Percentiles rank a stretch among this genome's conserved stretches.
These are phyloP conservation scores for Orthosia gracilis DNA, from an alignment of 2,888 invertebrate genomes.

Conservation along the genomic window DNA sequence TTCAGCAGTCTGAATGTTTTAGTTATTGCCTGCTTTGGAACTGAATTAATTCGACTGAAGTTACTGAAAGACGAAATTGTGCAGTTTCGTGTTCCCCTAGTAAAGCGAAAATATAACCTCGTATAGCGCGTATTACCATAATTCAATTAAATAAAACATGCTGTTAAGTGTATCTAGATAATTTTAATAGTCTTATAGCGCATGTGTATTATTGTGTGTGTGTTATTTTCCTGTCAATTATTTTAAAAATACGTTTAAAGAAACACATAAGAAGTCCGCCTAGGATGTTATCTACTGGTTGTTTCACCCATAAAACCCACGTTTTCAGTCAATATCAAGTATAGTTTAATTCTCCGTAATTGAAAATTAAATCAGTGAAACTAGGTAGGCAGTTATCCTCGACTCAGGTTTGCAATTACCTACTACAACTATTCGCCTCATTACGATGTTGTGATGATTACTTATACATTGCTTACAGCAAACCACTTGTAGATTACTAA, in stretches of 20 bases:
- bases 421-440: slow-evolving; percentile 45
- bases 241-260: slow-evolving; percentile 12
- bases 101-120: not conserved
- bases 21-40: not conserved
- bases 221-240: slow-evolving; percentile 31
- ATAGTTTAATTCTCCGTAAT: not conserved
- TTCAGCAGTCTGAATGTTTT: not conserved
- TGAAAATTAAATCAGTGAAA: slow-evolving; percentile 23
- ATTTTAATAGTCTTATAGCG: not conserved
- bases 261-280: slow-evolving; percentile 2
- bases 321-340: slow-evolving; percentile 4
- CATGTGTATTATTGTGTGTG: slow-evolving; percentile 5
- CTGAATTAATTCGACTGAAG: not conserved
- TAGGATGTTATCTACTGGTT: slow-evolving; percentile 8
- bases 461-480: slow-evolving; percentile 44
- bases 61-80: not conserved
- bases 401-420: slow-evolving; percentile 44
- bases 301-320: not conserved
- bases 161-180: not conserved
- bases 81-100: not conserved
- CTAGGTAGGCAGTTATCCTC: slow-evolving; percentile 33
- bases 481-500: slow-evolving; percentile 29
- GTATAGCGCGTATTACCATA: not conserved
- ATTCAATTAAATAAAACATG: not conserved
- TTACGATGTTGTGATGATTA: slow-evolving; percentile 44